phyloP scores from a whole-genome alignment of 2,888 invertebrate genomes.

The Deroplatys truncata region DNA sequence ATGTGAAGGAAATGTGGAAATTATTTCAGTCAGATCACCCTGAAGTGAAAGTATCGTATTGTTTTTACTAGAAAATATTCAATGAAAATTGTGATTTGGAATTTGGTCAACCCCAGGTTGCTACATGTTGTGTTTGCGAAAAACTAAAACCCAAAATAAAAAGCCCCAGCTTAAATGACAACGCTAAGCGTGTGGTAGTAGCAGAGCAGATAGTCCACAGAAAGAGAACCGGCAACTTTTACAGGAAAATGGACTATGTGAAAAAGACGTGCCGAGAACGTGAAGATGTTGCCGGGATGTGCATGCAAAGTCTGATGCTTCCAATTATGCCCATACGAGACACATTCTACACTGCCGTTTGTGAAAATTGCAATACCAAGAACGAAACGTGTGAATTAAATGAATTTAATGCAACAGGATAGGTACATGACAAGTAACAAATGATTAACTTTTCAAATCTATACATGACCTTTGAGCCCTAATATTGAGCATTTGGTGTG shows the following conservation, averaged over 20 bases:
- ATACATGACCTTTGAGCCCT: too few relatives aligned
- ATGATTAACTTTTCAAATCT: too few relatives aligned
- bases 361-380: too few relatives aligned
- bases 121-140: not conserved
- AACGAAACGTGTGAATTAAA: too few relatives aligned
- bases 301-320: conserved; percentile 5
- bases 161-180: not conserved
- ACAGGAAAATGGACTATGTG: not conserved
- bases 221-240: not conserved
- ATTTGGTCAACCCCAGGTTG: too few relatives aligned
- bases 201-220: not conserved
- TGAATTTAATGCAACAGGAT: too few relatives aligned
- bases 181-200: not conserved
- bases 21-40: not conserved
- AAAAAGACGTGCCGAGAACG: not conserved
- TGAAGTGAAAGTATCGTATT: not conserved
- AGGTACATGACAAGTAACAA: too few relatives aligned
- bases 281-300: not conserved
- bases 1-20: not conserved
- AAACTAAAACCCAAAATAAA: not conserved
- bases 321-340: not conserved
- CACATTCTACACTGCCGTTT: too few relatives aligned
- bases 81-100: not conserved
- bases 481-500: too few relatives aligned
- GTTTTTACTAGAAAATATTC: not conserved